Conservation (phyloP, 2,797 vertebrate genomes). For the Coregonus suidteri region DNA sequence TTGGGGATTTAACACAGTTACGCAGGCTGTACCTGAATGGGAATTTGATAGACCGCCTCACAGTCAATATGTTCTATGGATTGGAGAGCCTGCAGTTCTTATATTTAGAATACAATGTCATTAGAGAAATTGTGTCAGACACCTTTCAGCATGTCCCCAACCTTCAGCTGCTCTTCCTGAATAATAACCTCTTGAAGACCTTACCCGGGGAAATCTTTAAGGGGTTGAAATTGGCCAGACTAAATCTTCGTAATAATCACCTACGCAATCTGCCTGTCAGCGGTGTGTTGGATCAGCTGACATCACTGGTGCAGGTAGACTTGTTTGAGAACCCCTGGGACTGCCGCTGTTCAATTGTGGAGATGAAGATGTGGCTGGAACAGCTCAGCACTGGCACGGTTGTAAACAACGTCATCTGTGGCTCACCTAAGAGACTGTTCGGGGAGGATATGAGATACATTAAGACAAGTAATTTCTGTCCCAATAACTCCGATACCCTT, state of each 20-base stretch:
- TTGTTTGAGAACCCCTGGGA: slow-evolving; percentile 98
- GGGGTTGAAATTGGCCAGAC: slow-evolving; percentile 85
- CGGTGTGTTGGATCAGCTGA: slow-evolving; percentile 89
- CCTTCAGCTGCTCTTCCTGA: slow-evolving; percentile 95
- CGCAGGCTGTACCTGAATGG: slow-evolving; percentile 94
- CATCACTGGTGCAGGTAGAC: slow-evolving; percentile 92
- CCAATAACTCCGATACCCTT: slow-evolving; percentile 85
- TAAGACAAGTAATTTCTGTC: slow-evolving; percentile 86
- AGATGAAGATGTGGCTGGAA: slow-evolving; percentile 93
- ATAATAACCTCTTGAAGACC: slow-evolving; percentile 92
- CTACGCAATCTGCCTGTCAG: slow-evolving; percentile 86
- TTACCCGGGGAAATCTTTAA: slow-evolving; percentile 86
- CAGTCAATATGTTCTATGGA: slow-evolving; percentile 87
- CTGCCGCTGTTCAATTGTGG: slow-evolving; percentile 89
- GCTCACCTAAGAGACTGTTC: slow-evolving; percentile 87
- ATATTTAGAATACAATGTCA: slow-evolving; percentile 95
- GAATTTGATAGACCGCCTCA: slow-evolving; percentile 90
- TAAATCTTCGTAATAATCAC: slow-evolving; percentile 93
- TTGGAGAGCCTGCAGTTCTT: slow-evolving; percentile 92
- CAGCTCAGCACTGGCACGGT: slow-evolving; percentile 90
- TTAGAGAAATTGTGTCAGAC: slow-evolving; percentile 85
- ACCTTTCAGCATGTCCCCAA: slow-evolving; percentile 89
- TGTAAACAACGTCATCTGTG: slow-evolving; percentile 93
- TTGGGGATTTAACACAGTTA: slow-evolving; percentile 88
- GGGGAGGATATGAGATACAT: slow-evolving; percentile 91